Conservation (phyloP, 2,113 vertebrate species). For the Muntiacus reevesi region DNA sequence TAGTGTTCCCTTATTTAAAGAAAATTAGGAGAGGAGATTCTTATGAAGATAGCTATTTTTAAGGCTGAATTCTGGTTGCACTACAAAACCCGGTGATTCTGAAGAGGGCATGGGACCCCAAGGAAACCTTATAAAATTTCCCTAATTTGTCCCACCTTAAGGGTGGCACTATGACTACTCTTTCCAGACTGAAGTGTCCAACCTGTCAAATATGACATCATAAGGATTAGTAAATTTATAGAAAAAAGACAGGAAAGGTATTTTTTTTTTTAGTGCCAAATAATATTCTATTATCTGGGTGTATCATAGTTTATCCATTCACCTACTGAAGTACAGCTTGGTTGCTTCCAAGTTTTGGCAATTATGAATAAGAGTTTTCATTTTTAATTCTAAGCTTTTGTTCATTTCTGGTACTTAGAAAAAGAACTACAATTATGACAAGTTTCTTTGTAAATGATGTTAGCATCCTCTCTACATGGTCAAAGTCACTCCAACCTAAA, state of each 20-base stretch:
- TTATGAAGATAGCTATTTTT: neutral
- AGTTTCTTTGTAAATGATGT: constrained; percentile 36
- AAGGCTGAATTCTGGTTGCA: neutral
- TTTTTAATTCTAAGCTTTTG: constrained; percentile 54
- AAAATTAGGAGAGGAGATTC: neutral
- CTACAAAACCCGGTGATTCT: neutral
- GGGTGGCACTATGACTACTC: neutral
- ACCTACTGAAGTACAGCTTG: neutral
- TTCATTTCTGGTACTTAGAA: constrained; percentile 33
- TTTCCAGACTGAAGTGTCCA: neutral
- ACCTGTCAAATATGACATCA: neutral
- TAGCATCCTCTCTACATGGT: constrained; percentile 12
- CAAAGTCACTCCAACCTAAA: constrained; percentile 14
- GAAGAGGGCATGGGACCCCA: neutral
- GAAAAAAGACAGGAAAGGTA: neutral
- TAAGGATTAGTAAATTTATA: neutral
- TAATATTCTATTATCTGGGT: neutral
- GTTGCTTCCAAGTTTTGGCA: neutral
- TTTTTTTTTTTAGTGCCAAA: neutral
- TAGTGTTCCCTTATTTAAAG: neutral
- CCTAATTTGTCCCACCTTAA: neutral
- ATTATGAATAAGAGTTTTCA: neutral
- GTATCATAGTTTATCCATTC: neutral
- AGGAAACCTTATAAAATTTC: neutral
- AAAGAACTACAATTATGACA: constrained; percentile 35